Evolutionary conservation across 2,888 invertebrate genomes (phyloP), one percentile per base, ranked within the genome.

Genomic region (Trichopoda pennipes): DNA sequence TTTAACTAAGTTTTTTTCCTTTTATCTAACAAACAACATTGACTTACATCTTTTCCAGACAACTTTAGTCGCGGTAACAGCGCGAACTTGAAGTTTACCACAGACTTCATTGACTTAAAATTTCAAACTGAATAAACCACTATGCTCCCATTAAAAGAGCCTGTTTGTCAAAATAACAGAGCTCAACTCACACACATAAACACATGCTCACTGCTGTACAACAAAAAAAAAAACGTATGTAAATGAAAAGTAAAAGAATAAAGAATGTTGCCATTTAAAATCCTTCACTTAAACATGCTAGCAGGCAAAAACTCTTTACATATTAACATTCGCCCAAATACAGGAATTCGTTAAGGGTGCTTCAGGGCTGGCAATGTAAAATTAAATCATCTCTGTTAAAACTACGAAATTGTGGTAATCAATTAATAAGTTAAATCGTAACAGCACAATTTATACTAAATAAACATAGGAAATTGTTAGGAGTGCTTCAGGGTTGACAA

Each of bases 41-140:
- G 63, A 91, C 91, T 91, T 90, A 91, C 91, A 91, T 91, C 90
- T 91, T 87, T 91, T 90, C 91, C 91, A 90, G 90, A 90, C 90
- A 91, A 91, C 90, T 90, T 90, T 86, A 90, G 90, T 90, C 91
- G 91, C 90, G 90, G 90, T 90, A 90, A 90, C 90, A 90, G 89
- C 91, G 90, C 90, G 90, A 88, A 89, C 88, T 88, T 88, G 86
- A 89, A 90, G 90, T 88, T 88, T 88, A 88, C 89, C 88, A 88
- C 89, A 89, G 88, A 90, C 90, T 90, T 90, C 90, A 90, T 90
- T 90, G 90, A 90, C 90, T 90, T 88, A 85, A 89, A 88, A 88
- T 90, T 90, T 89, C 86, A 88, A 86, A 90, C 90, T 90, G 87
- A 87, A 85, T 76, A 77, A 49, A 58, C 77, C 58, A 38, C 51